Evolutionary conservation across 2,888 invertebrate species (phyloP).

Genomic region (Achlya flavicornis): DNA sequence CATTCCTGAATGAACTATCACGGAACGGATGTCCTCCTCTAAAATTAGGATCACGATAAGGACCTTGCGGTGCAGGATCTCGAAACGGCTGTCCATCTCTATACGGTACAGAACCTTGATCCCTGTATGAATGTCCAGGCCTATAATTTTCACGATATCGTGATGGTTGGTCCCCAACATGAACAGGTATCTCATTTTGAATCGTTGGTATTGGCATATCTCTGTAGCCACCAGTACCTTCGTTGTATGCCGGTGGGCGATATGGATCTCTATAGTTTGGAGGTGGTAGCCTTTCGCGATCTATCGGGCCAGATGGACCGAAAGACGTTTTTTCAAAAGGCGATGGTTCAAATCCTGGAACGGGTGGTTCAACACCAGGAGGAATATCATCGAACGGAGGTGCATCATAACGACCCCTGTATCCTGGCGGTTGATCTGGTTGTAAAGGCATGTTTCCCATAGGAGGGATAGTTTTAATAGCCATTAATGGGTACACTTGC

Average conservation of each 20-base stretch:
- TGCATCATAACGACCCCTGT: constrained; percentile 71
- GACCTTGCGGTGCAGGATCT: constrained; percentile 56
- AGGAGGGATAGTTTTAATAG: constrained; percentile 63
- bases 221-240: constrained; percentile 62
- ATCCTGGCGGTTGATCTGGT: constrained; percentile 64
- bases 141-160: constrained; percentile 74
- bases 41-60: constrained; percentile 66
- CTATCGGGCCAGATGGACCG: constrained; percentile 61
- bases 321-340: constrained; percentile 80
- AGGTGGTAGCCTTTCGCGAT: constrained; percentile 70
- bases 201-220: constrained; percentile 57
- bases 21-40: constrained; percentile 67
- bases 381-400: constrained; percentile 84
- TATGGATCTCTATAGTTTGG: constrained; percentile 69
- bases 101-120: constrained; percentile 67
- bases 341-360: constrained; percentile 85
- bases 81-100: constrained; percentile 64
- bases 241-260: constrained; percentile 63
- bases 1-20: constrained; percentile 64
- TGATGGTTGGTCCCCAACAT: constrained; percentile 60
- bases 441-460: constrained; percentile 58
- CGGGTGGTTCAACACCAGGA: constrained; percentile 86
- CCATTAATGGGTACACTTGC: constrained; percentile 63
- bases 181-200: constrained; percentile 71
- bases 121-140: constrained; percentile 65